phyloP scores from a whole-genome alignment of 2,888 invertebrate genomes.

The Drosophila gaucha region DNA sequence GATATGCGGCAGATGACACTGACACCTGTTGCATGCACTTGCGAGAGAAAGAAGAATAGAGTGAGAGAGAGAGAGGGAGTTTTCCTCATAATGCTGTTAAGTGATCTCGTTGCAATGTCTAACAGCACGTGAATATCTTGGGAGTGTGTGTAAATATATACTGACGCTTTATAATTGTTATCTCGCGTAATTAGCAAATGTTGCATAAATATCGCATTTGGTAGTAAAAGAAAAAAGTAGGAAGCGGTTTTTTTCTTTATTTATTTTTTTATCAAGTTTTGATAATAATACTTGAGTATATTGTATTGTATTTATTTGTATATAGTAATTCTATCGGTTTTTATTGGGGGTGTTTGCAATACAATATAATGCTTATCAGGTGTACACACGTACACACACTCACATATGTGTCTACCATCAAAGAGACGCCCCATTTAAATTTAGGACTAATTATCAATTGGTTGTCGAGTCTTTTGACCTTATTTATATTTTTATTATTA shows the following conservation, averaged over 20 bases:
- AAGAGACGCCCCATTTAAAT: conserved; percentile 20
- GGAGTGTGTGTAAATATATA: background rate
- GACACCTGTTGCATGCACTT: conserved; percentile 45
- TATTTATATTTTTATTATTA: conserved; percentile 6
- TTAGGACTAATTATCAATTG: conserved; percentile 17
- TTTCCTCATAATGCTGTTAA: conserved; percentile 11
- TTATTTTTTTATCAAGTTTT: background rate
- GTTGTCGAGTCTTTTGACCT: conserved; percentile 14
- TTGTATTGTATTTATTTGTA: background rate
- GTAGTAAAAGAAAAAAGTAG: conserved; percentile 6
- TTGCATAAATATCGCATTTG: conserved; percentile 8
- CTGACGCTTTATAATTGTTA: background rate
- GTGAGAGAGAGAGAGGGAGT: background rate
- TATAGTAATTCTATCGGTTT: conserved; percentile 14
- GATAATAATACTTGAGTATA: background rate
- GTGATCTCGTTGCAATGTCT: background rate
- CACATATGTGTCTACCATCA: background rate
- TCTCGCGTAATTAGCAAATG: conserved; percentile 7
- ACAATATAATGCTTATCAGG: conserved; percentile 32
- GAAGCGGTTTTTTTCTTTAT: conserved; percentile 5
- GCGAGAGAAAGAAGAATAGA: background rate
- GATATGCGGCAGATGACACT: conserved; percentile 31
- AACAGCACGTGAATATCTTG: background rate
- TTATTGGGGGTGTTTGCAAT: conserved; percentile 44
- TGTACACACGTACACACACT: background rate